phyloP scores from a whole-genome alignment of 1,140 invertebrate species.

The Rhopalosiphum padi region DNA sequence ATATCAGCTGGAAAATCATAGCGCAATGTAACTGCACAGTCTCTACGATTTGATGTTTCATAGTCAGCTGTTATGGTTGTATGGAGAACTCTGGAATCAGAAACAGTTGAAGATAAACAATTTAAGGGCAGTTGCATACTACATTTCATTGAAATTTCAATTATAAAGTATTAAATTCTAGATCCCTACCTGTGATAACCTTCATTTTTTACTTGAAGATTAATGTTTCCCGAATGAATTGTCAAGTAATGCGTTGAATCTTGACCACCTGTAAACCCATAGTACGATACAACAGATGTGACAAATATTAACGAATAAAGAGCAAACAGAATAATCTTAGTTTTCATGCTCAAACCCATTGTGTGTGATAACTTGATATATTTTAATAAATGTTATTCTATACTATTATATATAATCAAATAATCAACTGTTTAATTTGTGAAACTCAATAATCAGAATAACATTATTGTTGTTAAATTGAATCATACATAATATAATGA shows the following conservation, averaged over 20 bases:
- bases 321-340: neutral
- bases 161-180: neutral
- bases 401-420: too few relatives aligned
- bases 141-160: neutral
- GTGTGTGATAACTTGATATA: neutral
- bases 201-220: slow-evolving; percentile 50
- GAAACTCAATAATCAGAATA: neutral
- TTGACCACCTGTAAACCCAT: slow-evolving; percentile 1
- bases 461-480: neutral
- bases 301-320: slow-evolving; percentile 29
- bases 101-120: neutral
- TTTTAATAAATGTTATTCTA: too few relatives aligned
- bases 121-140: neutral
- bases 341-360: slow-evolving; percentile 2
- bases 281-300: slow-evolving; percentile 22
- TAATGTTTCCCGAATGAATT: slow-evolving; percentile 41
- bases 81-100: slow-evolving; percentile 28
- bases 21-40: slow-evolving; percentile 40
- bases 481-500: neutral
- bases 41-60: slow-evolving; percentile 28
- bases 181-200: slow-evolving; percentile 37
- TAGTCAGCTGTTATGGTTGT: slow-evolving; percentile 29
- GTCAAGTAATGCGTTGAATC: neutral
- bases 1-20: slow-evolving; percentile 53
- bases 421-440: neutral